phyloP scores from a whole-genome alignment of 2,113 vertebrate genomes.

The Noturus placidus region DNA sequence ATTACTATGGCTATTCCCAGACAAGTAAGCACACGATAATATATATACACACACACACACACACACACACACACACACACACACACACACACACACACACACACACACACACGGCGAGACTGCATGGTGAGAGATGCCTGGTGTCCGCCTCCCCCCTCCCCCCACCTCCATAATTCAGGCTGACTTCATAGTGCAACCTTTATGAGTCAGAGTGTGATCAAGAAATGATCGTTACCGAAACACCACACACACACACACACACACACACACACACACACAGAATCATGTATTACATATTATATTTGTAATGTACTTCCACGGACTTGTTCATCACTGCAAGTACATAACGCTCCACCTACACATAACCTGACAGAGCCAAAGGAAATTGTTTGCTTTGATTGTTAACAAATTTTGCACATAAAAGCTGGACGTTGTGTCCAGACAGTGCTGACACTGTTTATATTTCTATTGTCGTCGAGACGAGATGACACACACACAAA shows the following conservation, averaged over 20 bases:
- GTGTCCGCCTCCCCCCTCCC: constrained; percentile 8
- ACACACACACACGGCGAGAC: constrained; percentile 23
- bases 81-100: constrained; percentile 33
- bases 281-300: not conserved
- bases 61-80: constrained; percentile 36
- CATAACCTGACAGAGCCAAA: not conserved
- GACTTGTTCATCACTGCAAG: not conserved
- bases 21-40: constrained; percentile 27
- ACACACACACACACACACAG: constrained; percentile 14
- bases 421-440: not conserved
- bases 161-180: constrained; percentile 66
- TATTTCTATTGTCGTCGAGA: not conserved
- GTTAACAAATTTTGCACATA: too few relatives aligned
- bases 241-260: constrained; percentile 9
- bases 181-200: constrained; percentile 68
- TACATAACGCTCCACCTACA: not conserved
- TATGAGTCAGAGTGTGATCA: constrained; percentile 25
- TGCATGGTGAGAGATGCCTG: not conserved
- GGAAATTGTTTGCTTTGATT: not conserved
- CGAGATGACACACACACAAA: not conserved
- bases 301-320: not conserved
- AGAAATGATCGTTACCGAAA: not conserved
- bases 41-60: constrained; percentile 23
- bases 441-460: not conserved
- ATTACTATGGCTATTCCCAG: not conserved